These are phyloP conservation scores for Cosmia trapezina DNA, from an alignment of 2,888 invertebrate species.

Conservation along the genomic window DNA sequence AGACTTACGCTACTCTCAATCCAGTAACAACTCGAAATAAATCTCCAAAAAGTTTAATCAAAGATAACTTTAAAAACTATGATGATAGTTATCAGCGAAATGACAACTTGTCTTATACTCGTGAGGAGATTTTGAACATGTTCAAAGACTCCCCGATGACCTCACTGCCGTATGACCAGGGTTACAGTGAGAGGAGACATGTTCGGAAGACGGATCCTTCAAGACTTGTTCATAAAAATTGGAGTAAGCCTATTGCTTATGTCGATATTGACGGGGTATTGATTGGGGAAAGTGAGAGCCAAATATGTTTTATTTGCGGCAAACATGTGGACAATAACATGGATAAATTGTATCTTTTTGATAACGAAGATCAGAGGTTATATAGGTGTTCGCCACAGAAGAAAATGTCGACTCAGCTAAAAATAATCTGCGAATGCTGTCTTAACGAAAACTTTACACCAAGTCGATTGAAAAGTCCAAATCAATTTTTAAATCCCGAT, in stretches of 20 bases:
- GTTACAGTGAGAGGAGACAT: slow-evolving; percentile 79
- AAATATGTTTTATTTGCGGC: slow-evolving; percentile 83
- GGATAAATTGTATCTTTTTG: slow-evolving; percentile 85
- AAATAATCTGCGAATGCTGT: slow-evolving; percentile 84
- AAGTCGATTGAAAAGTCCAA: slow-evolving; percentile 80
- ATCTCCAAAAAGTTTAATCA: slow-evolving; percentile 79
- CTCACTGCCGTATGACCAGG: slow-evolving; percentile 78
- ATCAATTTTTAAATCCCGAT: slow-evolving; percentile 80
- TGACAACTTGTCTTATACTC: slow-evolving; percentile 78
- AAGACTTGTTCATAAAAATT: slow-evolving; percentile 78
- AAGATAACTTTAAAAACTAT: slow-evolving; percentile 72
- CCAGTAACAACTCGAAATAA: slow-evolving; percentile 76
- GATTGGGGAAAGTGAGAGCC: slow-evolving; percentile 76
- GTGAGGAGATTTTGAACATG: slow-evolving; percentile 86
- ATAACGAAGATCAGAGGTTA: slow-evolving; percentile 85
- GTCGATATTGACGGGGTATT: slow-evolving; percentile 78
- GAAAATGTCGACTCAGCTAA: slow-evolving; percentile 80
- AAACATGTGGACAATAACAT: slow-evolving; percentile 76
- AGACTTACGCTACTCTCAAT: slow-evolving; percentile 78
- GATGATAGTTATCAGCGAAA: slow-evolving; percentile 64
- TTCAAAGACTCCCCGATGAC: slow-evolving; percentile 87
- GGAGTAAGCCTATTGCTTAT: slow-evolving; percentile 72
- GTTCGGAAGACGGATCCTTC: slow-evolving; percentile 85
- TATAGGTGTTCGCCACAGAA: slow-evolving; percentile 83
- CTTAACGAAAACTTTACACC: slow-evolving; percentile 82